Evolutionary conservation across 1,140 invertebrate genomes (phyloP), one percentile per base, ranked within the genome.

Genomic region (Drosophila melanica): DNA sequence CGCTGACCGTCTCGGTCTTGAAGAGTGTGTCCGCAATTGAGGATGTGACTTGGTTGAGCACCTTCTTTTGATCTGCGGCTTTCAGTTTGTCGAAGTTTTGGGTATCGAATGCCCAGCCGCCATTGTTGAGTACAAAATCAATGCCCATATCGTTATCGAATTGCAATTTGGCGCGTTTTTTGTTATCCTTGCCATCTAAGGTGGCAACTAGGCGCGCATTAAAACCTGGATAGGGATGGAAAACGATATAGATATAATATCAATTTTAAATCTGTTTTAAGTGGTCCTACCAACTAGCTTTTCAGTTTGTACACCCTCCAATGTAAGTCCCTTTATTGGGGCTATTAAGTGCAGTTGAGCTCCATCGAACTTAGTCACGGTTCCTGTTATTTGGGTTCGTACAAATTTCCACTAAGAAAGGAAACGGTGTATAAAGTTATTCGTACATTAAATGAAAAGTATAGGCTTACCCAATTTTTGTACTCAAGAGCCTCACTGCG

Each of bases 131-230:
- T 2, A 90, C 87, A 47, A 91, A 77, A 55, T 93, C 93, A 63
- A 94, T 93, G 63, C 94, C 94, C 79, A 93, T 93, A 72, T 95
- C 94, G 54, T 81, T 89, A 27, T 92, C 74, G 27, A 93, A 93
- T 20, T 84, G 82, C 8, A 95, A 67, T 42, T 94, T 93, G 18
- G 89, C 90, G 51, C 92, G 93, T 77, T 94, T 95, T 82, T 95
- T 95, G 48, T 90, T 93, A 54, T 95, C 94, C 63, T 92, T 92
- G 6, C 94, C 92, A 35, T 94, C 93, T 70, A 94, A 93, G 1
- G 93, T 94, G 45, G 91, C 92, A 4, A 93, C 91, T 20, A 92
- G 71, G 44, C 93, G 93, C 9, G 93, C 92, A n/a, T 93, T 92
- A 3, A 93, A 91, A 27, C 92, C 92, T 91, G 5, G 1, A 67